These are phyloP conservation scores for Tychaedon coryphoeus DNA, from an alignment of 2,113 vertebrate genomes.

Conservation along the genomic window DNA sequence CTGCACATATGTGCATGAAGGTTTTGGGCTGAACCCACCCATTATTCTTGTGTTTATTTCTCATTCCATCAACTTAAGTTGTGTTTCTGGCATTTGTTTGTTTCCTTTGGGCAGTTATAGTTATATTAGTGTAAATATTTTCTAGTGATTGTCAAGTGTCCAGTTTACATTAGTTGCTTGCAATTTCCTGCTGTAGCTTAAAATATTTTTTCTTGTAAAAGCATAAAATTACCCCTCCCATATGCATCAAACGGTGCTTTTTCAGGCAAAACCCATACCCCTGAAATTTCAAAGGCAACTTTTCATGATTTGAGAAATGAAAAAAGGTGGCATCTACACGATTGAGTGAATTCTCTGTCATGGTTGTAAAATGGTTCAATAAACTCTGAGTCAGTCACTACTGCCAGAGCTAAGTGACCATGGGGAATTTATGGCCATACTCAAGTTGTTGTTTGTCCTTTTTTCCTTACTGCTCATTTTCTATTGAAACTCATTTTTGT, in stretches of 20 bases:
- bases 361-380: background rate
- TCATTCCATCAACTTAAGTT: constrained; percentile 36
- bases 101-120: constrained; percentile 53
- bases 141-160: constrained; percentile 51
- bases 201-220: background rate
- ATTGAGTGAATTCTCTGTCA: background rate
- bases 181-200: constrained; percentile 42
- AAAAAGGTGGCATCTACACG: background rate
- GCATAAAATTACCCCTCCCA: background rate
- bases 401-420: background rate
- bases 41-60: constrained; percentile 54
- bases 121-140: constrained; percentile 55
- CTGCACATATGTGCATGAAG: background rate
- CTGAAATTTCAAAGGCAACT: background rate
- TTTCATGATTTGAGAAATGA: background rate
- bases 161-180: constrained; percentile 43
- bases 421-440: background rate
- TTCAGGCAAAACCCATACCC: background rate
- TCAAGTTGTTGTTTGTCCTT: background rate
- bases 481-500: background rate
- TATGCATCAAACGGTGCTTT: background rate
- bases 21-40: background rate
- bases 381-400: background rate
- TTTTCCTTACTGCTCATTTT: background rate
- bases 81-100: constrained; percentile 53